phyloP scores from a whole-genome alignment of 1,140 invertebrate genomes.

The Drosophila watanabei region DNA sequence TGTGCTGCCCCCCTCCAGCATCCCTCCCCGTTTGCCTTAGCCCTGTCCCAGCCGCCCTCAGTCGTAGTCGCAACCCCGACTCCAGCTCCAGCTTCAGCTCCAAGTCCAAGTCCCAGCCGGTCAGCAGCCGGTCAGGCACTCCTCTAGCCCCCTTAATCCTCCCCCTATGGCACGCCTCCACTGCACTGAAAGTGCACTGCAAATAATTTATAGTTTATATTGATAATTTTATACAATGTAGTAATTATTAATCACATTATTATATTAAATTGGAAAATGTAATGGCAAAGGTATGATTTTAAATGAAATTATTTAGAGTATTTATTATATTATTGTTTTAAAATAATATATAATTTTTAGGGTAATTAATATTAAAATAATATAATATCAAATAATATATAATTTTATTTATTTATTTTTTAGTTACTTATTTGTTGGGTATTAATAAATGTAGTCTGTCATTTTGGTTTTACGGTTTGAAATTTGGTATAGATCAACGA shows the following conservation, averaged over 20 bases:
- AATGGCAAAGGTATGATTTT: background rate
- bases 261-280: background rate
- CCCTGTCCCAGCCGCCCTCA: constrained; percentile 44
- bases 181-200: background rate
- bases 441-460: too few species aligned
- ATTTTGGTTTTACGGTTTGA: too few species aligned
- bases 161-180: constrained; percentile 34
- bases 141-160: constrained; percentile 35
- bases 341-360: background rate
- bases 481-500: too few species aligned
- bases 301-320: background rate
- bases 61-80: constrained; percentile 14
- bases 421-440: too few species aligned
- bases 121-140: constrained; percentile 45
- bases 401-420: too few species aligned
- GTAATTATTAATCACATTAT: background rate
- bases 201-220: background rate
- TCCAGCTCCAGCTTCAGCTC: constrained; percentile 4
- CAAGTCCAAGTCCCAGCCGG: constrained; percentile 31
- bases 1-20: constrained; percentile 18
- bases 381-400: background rate
- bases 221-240: background rate
- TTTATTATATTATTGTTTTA: background rate
- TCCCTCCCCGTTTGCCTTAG: constrained; percentile 28
- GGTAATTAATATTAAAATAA: too few species aligned